These are phyloP conservation scores for Sycophila texana DNA, from an alignment of 2,888 invertebrate genomes.

Conservation along the genomic window DNA sequence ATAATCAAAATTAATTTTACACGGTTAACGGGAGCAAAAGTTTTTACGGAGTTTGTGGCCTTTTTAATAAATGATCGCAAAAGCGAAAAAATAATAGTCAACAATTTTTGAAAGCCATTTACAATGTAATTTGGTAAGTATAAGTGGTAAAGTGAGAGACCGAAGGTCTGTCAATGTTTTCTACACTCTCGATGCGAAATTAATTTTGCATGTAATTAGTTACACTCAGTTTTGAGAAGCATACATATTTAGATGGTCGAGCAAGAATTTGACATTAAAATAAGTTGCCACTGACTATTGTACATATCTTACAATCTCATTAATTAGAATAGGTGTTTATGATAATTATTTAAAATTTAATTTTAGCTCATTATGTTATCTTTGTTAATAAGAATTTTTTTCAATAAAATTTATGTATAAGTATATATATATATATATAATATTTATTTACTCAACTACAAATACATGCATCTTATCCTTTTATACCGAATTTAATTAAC, in stretches of 20 bases:
- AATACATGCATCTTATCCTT: constrained; percentile 57
- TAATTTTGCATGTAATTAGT: constrained; percentile 1
- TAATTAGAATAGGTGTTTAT: not conserved
- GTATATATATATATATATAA: constrained; percentile 56
- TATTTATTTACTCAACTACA: constrained; percentile 61
- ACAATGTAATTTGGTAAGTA: not conserved
- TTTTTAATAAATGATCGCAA: no score
- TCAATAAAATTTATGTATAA: constrained; percentile 51
- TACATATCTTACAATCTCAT: constrained; percentile 44
- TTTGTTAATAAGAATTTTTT: constrained; percentile 45
- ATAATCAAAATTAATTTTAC: no score
- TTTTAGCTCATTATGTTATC: constrained; percentile 25
- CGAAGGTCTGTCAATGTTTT: not conserved
- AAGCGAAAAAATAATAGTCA: no score
- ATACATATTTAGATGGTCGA: constrained; percentile 3
- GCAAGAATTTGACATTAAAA: constrained; percentile 8
- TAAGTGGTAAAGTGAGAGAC: constrained; percentile 10
- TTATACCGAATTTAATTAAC: constrained; percentile 43
- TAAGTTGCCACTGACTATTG: constrained; percentile 22
- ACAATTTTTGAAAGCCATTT: no score
- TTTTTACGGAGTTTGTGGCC: no score
- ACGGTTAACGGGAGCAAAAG: no score
- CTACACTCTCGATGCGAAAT: constrained; percentile 2
- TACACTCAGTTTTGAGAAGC: no score
- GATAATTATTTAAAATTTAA: constrained; percentile 7